These are phyloP conservation scores for Tiliqua scincoides DNA, from an alignment of 2,113 vertebrate genomes.

Conservation along the genomic window DNA sequence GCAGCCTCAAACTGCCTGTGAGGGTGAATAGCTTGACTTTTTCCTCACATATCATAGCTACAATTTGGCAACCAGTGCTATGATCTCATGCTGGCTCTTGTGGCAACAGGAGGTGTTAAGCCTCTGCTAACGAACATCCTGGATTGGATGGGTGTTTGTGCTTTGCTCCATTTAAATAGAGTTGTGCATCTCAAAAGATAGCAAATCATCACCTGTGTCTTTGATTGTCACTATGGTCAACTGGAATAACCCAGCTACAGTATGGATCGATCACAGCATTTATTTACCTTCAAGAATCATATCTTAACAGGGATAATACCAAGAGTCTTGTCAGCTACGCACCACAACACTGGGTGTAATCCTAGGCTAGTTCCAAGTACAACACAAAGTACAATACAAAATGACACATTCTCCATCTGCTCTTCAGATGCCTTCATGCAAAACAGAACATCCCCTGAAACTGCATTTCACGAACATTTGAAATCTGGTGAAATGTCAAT, in stretches of 20 bases:
- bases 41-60: neutral
- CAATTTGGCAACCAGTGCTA: neutral
- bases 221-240: neutral
- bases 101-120: neutral
- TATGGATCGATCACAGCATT: neutral
- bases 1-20: conserved; percentile 13
- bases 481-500: neutral
- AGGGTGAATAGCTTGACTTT: neutral
- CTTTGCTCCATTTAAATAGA: neutral
- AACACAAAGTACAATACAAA: neutral
- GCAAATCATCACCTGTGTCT: neutral
- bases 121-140: neutral
- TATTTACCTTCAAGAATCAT: neutral
- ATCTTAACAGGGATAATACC: neutral
- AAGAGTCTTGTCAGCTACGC: neutral
- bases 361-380: neutral
- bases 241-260: neutral
- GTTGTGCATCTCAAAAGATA: neutral
- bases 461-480: neutral
- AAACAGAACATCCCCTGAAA: neutral
- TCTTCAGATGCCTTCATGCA: neutral
- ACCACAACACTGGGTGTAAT: neutral
- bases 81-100: neutral
- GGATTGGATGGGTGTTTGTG: neutral
- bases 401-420: neutral